Percentiles rank a stretch among this genome's conserved stretches.
Conservation (phyloP, 2,113 vertebrate genomes). For the Microtus richardsoni region DNA sequence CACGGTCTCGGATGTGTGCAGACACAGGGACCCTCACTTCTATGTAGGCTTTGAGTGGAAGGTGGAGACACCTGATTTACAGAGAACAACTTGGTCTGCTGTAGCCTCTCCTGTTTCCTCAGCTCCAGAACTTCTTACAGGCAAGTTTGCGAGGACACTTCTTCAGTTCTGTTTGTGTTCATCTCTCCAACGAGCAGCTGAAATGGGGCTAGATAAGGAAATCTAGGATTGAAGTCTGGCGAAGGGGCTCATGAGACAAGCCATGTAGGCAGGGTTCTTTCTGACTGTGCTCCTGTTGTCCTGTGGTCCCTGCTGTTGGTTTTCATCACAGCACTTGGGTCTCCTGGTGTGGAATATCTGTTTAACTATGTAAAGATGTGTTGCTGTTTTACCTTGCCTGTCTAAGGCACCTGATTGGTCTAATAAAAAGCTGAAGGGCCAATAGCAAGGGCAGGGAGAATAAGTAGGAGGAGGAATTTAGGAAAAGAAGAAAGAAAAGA, state of each 20-base stretch:
- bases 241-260: slow-evolving; percentile 58
- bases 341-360: neutral
- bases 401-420: neutral
- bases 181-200: neutral
- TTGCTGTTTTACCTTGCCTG: neutral
- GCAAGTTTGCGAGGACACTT: neutral
- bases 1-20: neutral
- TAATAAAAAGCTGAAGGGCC: neutral
- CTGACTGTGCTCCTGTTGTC: slow-evolving; percentile 72
- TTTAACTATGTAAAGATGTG: neutral
- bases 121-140: neutral
- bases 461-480: neutral
- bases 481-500: neutral
- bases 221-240: neutral
- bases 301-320: slow-evolving; percentile 67
- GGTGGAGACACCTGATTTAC: neutral
- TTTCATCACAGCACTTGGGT: slow-evolving; percentile 60
- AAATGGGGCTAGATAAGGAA: neutral
- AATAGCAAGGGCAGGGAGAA: neutral
- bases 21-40: neutral
- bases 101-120: neutral
- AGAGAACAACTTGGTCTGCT: neutral
- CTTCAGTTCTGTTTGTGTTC: neutral
- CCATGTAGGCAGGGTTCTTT: slow-evolving; percentile 71
- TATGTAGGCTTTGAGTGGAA: neutral